phyloP scores from a whole-genome alignment of 2,797 vertebrate species.

The Coregonus ussuriensis region DNA sequence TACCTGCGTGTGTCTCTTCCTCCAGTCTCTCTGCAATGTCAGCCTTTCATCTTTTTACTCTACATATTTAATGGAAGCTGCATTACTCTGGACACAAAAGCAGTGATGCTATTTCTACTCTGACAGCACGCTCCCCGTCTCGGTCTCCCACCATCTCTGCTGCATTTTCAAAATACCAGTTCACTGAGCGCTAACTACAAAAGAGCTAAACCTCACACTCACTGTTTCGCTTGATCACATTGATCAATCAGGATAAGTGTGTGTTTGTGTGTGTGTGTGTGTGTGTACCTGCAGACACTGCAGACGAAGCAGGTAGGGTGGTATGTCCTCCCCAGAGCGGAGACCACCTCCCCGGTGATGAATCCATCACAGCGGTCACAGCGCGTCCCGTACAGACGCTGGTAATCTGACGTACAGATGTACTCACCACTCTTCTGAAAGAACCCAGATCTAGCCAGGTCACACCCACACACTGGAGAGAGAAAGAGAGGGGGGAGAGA shows the following conservation, averaged over 20 bases:
- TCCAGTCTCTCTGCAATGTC: constrained; percentile 59
- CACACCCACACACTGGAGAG: constrained; percentile 89
- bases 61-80: constrained; percentile 71
- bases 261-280: not conserved
- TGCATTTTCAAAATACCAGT: not conserved
- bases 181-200: not conserved
- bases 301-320: constrained; percentile 98
- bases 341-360: constrained; percentile 97
- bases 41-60: constrained; percentile 63
- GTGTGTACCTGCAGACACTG: constrained; percentile 90
- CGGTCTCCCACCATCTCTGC: constrained; percentile 1
- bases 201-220: not conserved
- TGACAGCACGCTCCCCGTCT: not conserved
- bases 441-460: constrained; percentile 94
- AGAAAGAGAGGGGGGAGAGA: not conserved
- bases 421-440: constrained; percentile 99
- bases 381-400: constrained; percentile 95
- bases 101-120: constrained; percentile 54
- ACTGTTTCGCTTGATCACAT: not conserved
- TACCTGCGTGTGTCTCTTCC: constrained; percentile 52
- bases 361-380: constrained; percentile 95
- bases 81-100: constrained; percentile 32
- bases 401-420: constrained; percentile 96
- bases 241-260: not conserved
- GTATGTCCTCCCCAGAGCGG: constrained; percentile 93